Base-by-base conservation (phyloP, 2,797 vertebrate genomes). In the Sebastes elongatus region DNA sequence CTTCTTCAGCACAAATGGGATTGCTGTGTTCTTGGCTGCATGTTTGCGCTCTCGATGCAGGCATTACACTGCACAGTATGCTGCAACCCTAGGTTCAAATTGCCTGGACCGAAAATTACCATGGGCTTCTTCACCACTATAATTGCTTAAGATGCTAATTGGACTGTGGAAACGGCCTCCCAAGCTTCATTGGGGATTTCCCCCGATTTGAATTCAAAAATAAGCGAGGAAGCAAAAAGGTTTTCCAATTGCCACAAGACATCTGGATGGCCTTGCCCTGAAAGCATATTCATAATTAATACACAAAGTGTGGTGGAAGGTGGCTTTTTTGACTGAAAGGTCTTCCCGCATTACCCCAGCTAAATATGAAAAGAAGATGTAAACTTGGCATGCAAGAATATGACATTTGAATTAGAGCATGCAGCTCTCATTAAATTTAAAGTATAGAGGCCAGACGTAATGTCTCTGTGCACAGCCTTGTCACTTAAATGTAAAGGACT, bases 261-360 rank as follows among this genome's bases (percentile, higher is more conserved):
- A 93, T 95, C 94, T 93, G 94, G 93, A 94, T 93, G 93, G 92
- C 90, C 92, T 94, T 95, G 93, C 94, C 95, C 94, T 94, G 93
- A 95, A 95, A 95, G 93, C 94, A 95, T 94, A 95, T 96, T 94
- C 92, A 96, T 96, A 95, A 96, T 96, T 95, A 95, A 96, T 95
- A 92, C 75, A 88, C 87, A 93, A 81, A 93, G 93, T 94, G 86
- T 94, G 86, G 86, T 80, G 81, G 89, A 93, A 94, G 95, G 93
- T 94, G 92, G 92, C 91, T 85, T 87, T 93, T 89, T 86, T 90
- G 90, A 96, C 93, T 94, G 91, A 95, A 94, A 92, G 92, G 89
- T 93, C 92, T 91, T 84, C 81, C 86, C 83, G 83, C 85, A 86
- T 93, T 94, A 93, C 85, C 69, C 79, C 53, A 71, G 87, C 93